phyloP scores from a whole-genome alignment of 2,113 vertebrate genomes.

The Tachycineta bicolor region DNA sequence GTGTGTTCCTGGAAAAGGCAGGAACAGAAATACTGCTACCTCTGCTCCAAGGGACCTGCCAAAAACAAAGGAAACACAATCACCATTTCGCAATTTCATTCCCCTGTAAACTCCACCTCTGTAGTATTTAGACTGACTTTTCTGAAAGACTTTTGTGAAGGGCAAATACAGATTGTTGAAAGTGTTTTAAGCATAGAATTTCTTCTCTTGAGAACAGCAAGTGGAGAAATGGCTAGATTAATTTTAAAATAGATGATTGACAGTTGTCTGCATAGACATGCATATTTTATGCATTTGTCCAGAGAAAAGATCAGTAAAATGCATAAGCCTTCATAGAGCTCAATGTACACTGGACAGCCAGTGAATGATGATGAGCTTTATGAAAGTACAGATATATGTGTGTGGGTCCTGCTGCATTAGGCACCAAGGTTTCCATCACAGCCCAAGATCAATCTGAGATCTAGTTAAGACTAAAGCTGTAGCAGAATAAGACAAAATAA shows the following conservation, averaged over 20 bases:
- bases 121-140: neutral
- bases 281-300: neutral
- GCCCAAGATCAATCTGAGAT: neutral
- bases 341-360: neutral
- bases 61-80: neutral
- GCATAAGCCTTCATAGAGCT: neutral
- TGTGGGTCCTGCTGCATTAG: neutral
- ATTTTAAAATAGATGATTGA: neutral
- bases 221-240: fast-evolving
- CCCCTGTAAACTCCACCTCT: neutral
- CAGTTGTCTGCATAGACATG: neutral
- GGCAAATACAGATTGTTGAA: neutral
- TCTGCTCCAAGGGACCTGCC: neutral
- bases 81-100: neutral
- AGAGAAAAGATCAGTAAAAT: neutral
- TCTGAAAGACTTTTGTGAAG: neutral
- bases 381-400: neutral
- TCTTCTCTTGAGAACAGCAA: neutral
- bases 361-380: neutral
- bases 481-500: neutral
- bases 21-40: neutral
- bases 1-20: neutral
- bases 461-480: neutral
- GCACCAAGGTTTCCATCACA: neutral
- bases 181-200: neutral